phyloP scores from a whole-genome alignment of 2,113 vertebrate genomes.

The Corythornis cristatus region DNA sequence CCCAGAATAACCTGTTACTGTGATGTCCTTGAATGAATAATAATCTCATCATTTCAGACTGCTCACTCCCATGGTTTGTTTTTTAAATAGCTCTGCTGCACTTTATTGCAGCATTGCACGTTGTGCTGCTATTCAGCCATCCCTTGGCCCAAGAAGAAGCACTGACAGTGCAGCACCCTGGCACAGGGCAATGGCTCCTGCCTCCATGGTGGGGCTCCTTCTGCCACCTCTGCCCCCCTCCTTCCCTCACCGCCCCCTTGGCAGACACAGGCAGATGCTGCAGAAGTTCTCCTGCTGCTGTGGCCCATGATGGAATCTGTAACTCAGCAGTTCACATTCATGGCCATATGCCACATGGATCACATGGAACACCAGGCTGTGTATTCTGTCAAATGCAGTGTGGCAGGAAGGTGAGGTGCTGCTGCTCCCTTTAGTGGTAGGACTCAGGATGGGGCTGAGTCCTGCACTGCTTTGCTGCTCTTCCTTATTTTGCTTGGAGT shows the following conservation, averaged over 20 bases:
- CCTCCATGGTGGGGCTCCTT: rapidly evolving
- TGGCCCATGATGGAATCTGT: background rate
- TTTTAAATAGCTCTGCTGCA: background rate
- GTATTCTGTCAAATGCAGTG: rapidly evolving
- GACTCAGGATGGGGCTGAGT: background rate
- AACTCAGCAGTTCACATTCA: background rate
- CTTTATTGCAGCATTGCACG: background rate
- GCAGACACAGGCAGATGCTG: background rate
- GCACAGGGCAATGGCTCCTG: background rate
- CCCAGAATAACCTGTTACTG: background rate
- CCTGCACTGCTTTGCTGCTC: background rate
- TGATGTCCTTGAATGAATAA: background rate
- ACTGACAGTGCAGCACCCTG: background rate
- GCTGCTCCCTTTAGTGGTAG: background rate
- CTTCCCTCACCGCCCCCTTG: too few species aligned
- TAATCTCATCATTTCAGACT: background rate
- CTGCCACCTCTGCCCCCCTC: background rate
- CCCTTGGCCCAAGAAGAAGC: background rate
- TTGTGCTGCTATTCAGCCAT: background rate
- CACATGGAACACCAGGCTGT: too few species aligned
- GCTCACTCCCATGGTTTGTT: background rate
- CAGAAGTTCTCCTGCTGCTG: background rate
- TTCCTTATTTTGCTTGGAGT: background rate
- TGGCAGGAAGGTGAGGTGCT: background rate
- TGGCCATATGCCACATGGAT: background rate